Evolutionary conservation across 1,140 invertebrate genomes (phyloP).

Genomic region (Drosophila aff.): DNA sequence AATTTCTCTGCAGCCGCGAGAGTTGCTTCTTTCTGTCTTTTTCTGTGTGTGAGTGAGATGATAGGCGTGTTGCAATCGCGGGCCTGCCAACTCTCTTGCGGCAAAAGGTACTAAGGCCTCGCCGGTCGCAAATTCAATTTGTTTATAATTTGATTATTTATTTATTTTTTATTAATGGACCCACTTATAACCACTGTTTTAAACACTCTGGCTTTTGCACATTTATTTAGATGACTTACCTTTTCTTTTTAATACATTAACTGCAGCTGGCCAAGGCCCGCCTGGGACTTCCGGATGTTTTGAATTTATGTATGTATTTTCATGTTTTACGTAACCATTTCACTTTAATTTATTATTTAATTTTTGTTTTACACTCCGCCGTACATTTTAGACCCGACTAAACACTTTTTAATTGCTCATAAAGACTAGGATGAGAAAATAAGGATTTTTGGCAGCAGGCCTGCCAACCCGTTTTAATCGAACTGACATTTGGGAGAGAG

Average conservation of each 20-base stretch:
- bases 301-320: neutral
- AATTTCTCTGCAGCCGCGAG: conserved; percentile 67
- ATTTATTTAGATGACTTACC: conserved; percentile 6
- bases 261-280: neutral
- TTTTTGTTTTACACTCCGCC: neutral
- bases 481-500: conserved; percentile 28
- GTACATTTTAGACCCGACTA: neutral
- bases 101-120: conserved; percentile 29
- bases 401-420: no score
- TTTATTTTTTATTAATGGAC: neutral
- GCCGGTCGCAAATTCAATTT: neutral
- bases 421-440: neutral
- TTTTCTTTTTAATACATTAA: neutral
- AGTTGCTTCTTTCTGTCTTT: conserved; percentile 66
- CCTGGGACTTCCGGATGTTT: neutral
- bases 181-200: neutral
- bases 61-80: conserved; percentile 67
- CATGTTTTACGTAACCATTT: neutral
- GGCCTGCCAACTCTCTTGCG: conserved; percentile 55
- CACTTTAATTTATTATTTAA: conserved; percentile 1
- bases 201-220: no score
- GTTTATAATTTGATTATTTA: neutral
- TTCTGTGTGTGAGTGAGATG: conserved; percentile 82
- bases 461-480: conserved; percentile 29
- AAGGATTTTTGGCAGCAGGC: conserved; percentile 20